Evolutionary conservation across 2,888 invertebrate genomes (phyloP), one percentile per base, ranked within the genome.

Genomic region (Gerris lacustris): DNA sequence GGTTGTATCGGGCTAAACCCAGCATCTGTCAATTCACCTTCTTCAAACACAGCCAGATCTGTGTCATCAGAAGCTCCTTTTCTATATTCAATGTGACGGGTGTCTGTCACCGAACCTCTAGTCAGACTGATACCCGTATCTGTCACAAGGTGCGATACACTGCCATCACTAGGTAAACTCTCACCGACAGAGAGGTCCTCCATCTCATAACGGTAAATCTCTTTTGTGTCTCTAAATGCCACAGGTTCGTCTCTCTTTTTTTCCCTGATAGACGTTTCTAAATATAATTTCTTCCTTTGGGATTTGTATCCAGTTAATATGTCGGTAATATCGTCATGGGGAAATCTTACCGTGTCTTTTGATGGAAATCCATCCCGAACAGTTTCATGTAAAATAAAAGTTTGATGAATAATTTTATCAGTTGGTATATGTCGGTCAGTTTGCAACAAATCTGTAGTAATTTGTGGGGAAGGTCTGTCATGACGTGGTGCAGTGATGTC

Each of bases 111-210:
- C 44, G 82, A 82, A 17, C 82, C 83, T 73, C 83, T 77, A 0
- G 84, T 84, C 69, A 84, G 75, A 66, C 84, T 84, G 72, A 84
- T 85, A 6, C 84, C 84, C 7, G 84, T 85, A 76, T 85, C 84
- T 9, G 83, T 82, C 31, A 83, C 80, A 73, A 82, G 82, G 77
- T 84, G 84, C 0, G 84, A 84, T 47, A 79, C 78, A 76, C 84
- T 84, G 64, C 81, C 82, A 72, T 83, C 83, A 31, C 82, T 83
- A 31, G 77, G 77, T 5, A 83, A 82, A 44, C 83, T 82, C 72
- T 80, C 80, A 72, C 73, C 74, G 6, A 63, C 71, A 18, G 79
- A 77, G 11, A 77, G 78, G 44, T 76, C 80, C 45, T 78, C 75
- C 67, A 81, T 81, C 73, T 82, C 82, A 75, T 84, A 84, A 9